A percentile compares a stretch with the other conserved stretches of the same genome.
Evolutionary conservation across 92 coral and sea anemone species (phyloP).

Genomic region (Porites evermanni): DNA sequence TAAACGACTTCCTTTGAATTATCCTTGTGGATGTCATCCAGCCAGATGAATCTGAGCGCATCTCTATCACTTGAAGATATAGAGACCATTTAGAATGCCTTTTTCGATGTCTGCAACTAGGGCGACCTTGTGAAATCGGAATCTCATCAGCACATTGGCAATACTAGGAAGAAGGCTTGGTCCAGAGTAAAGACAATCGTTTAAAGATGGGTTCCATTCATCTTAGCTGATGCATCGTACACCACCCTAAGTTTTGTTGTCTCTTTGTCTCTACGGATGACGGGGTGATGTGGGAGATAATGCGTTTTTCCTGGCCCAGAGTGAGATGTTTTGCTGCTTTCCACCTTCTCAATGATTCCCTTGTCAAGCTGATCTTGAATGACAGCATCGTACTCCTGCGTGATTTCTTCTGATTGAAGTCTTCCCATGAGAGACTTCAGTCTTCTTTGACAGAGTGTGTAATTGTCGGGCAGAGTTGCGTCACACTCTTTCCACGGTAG

Average conservation of each 20-base stretch:
- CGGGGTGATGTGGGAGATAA: not conserved
- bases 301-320: not conserved
- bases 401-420: slow-evolving; percentile 16
- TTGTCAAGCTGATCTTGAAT: slow-evolving; percentile 12
- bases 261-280: not conserved
- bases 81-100: slow-evolving; percentile 33
- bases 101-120: slow-evolving; percentile 39
- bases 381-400: slow-evolving; percentile 19
- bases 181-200: slow-evolving; percentile 50
- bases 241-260: slow-evolving; percentile 34
- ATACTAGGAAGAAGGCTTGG: slow-evolving; percentile 31
- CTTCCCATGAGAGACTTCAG: slow-evolving; percentile 30
- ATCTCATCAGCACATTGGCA: slow-evolving; percentile 31
- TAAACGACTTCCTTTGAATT: slow-evolving; percentile 26
- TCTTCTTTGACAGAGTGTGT: slow-evolving; percentile 25
- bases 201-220: slow-evolving; percentile 30
- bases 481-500: too few species aligned
- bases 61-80: slow-evolving; percentile 19
- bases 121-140: slow-evolving; percentile 27
- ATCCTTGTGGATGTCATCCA: slow-evolving; percentile 3
- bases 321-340: slow-evolving; percentile 1
- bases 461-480: too few species aligned
- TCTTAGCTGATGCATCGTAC: slow-evolving; percentile 22
- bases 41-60: slow-evolving; percentile 36
- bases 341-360: slow-evolving; percentile 28